A percentile compares a stretch with the other conserved stretches of the same genome.
Conservation (phyloP, 1,140 invertebrate genomes). For the Brachionus rotundiformis region DNA sequence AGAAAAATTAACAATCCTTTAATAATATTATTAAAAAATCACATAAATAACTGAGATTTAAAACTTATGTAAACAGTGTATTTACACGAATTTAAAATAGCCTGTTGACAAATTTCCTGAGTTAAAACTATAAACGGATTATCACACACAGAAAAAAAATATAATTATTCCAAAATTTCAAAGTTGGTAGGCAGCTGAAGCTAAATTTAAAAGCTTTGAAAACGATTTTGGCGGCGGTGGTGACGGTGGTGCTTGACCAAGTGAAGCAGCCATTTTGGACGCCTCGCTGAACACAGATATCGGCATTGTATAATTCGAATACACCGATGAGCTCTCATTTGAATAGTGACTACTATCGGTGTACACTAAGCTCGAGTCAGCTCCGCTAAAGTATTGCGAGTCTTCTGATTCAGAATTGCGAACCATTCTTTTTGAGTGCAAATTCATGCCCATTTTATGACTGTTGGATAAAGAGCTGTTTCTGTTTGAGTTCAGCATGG, state of each 20-base stretch:
- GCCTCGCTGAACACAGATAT: conserved; percentile 23
- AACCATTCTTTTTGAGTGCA: not conserved
- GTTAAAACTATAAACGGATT: conserved; percentile 20
- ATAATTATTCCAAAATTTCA: not conserved
- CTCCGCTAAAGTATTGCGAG: conserved; percentile 51
- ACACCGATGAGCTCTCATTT: conserved; percentile 24
- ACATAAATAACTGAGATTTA: not conserved
- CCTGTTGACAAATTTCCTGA: conserved; percentile 2
- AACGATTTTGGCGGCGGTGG: conserved; percentile 43
- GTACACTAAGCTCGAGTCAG: conserved; percentile 46
- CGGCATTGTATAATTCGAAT: conserved; percentile 35
- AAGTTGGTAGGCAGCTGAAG: conserved; percentile 46
- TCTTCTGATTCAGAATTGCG: conserved; percentile 39
- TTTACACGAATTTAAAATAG: not conserved
- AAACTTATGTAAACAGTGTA: not conserved
- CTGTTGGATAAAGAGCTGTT: not conserved
- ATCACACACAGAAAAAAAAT: conserved; percentile 1
- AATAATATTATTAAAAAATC: conserved; percentile 23
- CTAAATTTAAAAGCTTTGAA: conserved; percentile 41
- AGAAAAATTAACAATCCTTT: conserved; percentile 54
- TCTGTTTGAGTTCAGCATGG: conserved; percentile 11
- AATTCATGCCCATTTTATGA: not conserved
- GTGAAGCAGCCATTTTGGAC: conserved; percentile 37
- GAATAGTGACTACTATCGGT: conserved; percentile 5
- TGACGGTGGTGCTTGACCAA: conserved; percentile 30